A percentile compares a stretch with the other conserved stretches of the same genome.
Conservation (phyloP, 2,888 invertebrate genomes). For the Rhagium mordax region DNA sequence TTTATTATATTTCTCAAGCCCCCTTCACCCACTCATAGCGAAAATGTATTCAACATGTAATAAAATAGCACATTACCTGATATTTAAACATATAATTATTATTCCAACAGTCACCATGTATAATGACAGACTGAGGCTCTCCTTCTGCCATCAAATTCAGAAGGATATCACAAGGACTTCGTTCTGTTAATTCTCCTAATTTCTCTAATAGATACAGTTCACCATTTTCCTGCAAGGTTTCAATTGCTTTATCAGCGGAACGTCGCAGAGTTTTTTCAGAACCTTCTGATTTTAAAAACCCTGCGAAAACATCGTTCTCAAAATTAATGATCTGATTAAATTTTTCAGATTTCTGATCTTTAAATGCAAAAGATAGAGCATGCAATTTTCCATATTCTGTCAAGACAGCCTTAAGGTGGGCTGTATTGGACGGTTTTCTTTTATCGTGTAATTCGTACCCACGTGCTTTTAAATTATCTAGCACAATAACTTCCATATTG, state of each 20-base stretch:
- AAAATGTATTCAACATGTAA: too few relatives aligned
- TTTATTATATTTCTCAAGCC: too few relatives aligned
- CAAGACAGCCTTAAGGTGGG: slow-evolving; percentile 45
- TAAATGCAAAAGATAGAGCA: slow-evolving; percentile 51
- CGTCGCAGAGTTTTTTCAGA: neutral
- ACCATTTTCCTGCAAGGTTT: slow-evolving; percentile 16
- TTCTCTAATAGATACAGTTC: slow-evolving; percentile 32
- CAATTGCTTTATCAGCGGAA: neutral
- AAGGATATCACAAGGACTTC: slow-evolving; percentile 8
- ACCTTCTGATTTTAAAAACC: neutral
- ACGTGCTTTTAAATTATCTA: slow-evolving; percentile 43
- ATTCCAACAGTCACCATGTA: slow-evolving; percentile 51
- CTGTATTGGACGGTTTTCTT: slow-evolving; percentile 37
- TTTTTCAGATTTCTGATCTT: slow-evolving; percentile 36
- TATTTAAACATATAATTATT: slow-evolving; percentile 52
- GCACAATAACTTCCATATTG: slow-evolving; percentile 40
- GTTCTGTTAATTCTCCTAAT: slow-evolving; percentile 28
- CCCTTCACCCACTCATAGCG: too few relatives aligned
- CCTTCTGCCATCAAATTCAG: slow-evolving; percentile 21
- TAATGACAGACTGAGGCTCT: slow-evolving; percentile 41
- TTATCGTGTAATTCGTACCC: slow-evolving; percentile 46
- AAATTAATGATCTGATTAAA: slow-evolving; percentile 5
- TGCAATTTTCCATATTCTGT: slow-evolving; percentile 48
- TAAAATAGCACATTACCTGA: slow-evolving; percentile 37
- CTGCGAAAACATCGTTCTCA: neutral